Base-by-base conservation (phyloP, 2,888 invertebrate species). In the Dascillus cervinus region DNA sequence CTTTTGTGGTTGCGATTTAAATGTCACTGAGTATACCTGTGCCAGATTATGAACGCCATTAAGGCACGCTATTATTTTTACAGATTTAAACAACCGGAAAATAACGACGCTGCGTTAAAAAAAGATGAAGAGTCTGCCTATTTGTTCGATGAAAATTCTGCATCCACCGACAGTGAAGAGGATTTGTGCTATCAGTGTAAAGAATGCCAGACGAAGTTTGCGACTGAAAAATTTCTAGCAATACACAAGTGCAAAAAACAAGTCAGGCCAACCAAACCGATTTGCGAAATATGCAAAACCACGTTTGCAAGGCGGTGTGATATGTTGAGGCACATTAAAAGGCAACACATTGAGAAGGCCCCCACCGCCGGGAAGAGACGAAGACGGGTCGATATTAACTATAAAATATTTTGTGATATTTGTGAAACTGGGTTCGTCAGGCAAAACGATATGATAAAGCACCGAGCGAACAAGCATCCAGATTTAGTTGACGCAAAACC, bases 401-500 rank as follows among this genome's bases (percentile, higher is more conserved):
- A 44, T 21, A 27, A 34, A 19, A 34, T 41, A 19, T 44, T 44
- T 38, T 47, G 44, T 25, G 37, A 44, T 31, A 24, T 43, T 28
- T 47, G 46, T 21, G 27, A 35, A 5, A 40, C 31, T 15, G 46
- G 46, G 9, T 46, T 41, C 23, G 41, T 37, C 6, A 32, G 43
- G 21, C 22, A 24, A 12, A 23, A 32, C 4, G 41, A 44, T 22
- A 39, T 47, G 43, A 29, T 32, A 15, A 39, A 43, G 20, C 41
- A 43, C 23, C 26, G 30, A 12, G 22, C 20, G 9, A 23, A 27
- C 5, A 26, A 35, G 13, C 38, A 39, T 12, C 23, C 17, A 11
- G 14, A 31, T 22, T 17, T 17, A 17, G 4, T 8, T 6, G 5
- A 6, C 8, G 8, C 17, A 4, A 17, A 17, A 5, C 8, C 17